Base-by-base conservation (phyloP, 1,140 invertebrate species). In the Theocolax elegans region DNA sequence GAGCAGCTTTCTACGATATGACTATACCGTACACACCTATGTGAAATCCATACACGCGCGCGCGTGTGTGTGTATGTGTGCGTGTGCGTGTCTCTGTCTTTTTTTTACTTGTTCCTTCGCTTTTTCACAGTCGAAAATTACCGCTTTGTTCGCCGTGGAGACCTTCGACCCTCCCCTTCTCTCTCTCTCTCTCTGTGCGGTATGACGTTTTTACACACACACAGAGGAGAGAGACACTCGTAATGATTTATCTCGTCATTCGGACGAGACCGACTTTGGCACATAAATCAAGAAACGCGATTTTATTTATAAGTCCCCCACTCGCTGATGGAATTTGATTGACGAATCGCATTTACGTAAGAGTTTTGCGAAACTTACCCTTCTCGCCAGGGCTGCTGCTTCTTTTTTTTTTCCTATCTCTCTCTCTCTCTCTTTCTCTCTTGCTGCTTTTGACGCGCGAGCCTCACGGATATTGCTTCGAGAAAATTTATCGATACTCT, bases 181-280 rank as follows among this genome's bases (percentile, higher is more conserved):
- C 31, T 35, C 31, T 35, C 10, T n/a, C n/a, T n/a, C n/a, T n/a
- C n/a, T 67, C 62, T 71, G 71, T 6, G n/a, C 23, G 42, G n/a
- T n/a, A 19, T 58, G 64, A 66, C 48, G 62, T 64, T 64, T 64
- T 64, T 64, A 66, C 27, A 40, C 4, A 27, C 35, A 19, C 46
- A 31, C 17, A 27, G 29, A 29, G 21, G 31, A 38, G 25, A n/a
- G n/a, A n/a, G n/a, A n/a, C 51, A 44, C 35, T 35, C 31, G 12
- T 17, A 53, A 69, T 69, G 49, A 69, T 69, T 69, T 69, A 69
- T 69, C 67, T 59, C 67, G 58, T 69, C 59, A 69, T 69, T 69
- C 66, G 53, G 46, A 21, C 56, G 23, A 68, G 38, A 68, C 66
- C 62, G 66, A 68, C 66, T 68, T 66, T 19, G 40, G 15, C 38